Evolutionary conservation across 2,113 vertebrate species (phyloP).

Genomic region (Pipa parva): DNA sequence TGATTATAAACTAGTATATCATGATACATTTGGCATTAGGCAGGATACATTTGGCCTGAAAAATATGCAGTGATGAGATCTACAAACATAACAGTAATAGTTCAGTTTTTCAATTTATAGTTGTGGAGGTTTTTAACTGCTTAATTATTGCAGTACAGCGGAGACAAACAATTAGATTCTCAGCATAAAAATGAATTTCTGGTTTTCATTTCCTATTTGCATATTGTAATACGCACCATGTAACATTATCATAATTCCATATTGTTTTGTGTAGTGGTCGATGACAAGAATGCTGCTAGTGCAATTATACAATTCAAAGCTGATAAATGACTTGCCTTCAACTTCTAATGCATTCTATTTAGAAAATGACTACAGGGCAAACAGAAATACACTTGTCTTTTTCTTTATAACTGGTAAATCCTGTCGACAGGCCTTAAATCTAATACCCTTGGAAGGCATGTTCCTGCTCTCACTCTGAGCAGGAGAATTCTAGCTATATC

Average conservation of each 20-base stretch:
- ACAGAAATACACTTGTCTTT: conserved; percentile 43
- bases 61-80: conserved; percentile 46
- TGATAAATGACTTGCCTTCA: conserved; percentile 55
- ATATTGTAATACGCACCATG: conserved; percentile 54
- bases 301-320: conserved; percentile 56
- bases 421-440: conserved; percentile 24
- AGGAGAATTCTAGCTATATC: conserved; percentile 2
- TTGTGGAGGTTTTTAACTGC: conserved; percentile 50
- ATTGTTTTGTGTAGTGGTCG: conserved; percentile 53
- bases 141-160: conserved; percentile 57
- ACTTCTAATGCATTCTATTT: conserved; percentile 53
- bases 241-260: conserved; percentile 54
- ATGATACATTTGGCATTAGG: conserved; percentile 39
- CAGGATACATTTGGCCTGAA: conserved; percentile 38
- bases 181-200: conserved; percentile 54
- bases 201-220: conserved; percentile 59
- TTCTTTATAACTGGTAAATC: conserved; percentile 3
- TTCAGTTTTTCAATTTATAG: conserved; percentile 64
- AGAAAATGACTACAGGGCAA: conserved; percentile 46
- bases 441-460: background rate
- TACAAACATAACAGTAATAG: conserved; percentile 55
- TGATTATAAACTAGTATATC: conserved; percentile 55
- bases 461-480: background rate
- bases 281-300: conserved; percentile 50
- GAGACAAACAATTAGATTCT: conserved; percentile 61